Evolutionary conservation across 2,797 vertebrate species (phyloP).

Genomic region (Pangasius macronema): DNA sequence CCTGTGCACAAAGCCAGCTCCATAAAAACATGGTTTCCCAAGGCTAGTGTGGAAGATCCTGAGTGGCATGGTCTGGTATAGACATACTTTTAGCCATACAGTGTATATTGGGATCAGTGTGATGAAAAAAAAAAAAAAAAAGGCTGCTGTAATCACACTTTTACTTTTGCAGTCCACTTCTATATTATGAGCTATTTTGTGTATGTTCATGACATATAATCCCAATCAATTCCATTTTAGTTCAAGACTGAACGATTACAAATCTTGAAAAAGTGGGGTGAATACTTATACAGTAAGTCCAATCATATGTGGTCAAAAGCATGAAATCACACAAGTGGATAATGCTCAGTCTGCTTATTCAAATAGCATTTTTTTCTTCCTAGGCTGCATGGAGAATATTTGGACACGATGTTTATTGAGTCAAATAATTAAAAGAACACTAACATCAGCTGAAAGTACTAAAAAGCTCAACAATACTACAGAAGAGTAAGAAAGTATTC

Average conservation of each 20-base stretch:
- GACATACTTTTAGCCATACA: background rate
- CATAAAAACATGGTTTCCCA: too few species aligned
- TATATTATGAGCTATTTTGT: background rate
- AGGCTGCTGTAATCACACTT: too few species aligned
- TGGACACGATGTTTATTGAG: background rate
- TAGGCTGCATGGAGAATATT: background rate
- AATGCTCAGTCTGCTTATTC: background rate
- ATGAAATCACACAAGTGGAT: background rate
- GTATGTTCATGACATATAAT: background rate
- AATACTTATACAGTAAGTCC: background rate
- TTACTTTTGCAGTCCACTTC: background rate
- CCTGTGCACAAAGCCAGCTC: too few species aligned
- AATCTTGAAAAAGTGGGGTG: background rate
- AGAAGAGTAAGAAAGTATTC: background rate
- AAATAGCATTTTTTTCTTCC: background rate
- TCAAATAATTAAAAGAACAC: background rate
- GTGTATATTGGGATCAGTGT: background rate
- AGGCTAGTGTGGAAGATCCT: background rate
- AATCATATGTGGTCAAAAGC: background rate
- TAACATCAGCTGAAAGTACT: background rate
- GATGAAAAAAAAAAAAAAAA: background rate
- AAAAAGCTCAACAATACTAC: background rate
- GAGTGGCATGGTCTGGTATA: background rate
- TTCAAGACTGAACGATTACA: background rate
- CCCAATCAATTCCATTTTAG: background rate